A percentile compares a stretch with the other conserved stretches of the same genome.
These are phyloP conservation scores for Temnothorax longispinosus DNA, from an alignment of 1,140 invertebrate species.

Conservation along the genomic window DNA sequence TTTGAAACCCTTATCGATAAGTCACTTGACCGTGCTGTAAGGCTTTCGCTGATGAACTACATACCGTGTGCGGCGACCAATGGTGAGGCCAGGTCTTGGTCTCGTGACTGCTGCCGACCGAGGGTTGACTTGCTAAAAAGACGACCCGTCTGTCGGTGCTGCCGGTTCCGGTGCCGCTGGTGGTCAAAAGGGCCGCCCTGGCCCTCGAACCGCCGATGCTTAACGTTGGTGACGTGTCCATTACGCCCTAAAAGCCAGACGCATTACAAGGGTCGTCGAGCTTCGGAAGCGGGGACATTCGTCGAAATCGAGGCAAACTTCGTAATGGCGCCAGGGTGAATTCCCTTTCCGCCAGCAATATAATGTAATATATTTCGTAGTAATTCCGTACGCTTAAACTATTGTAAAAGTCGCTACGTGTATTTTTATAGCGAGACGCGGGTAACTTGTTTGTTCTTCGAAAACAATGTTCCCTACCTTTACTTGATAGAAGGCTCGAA, in stretches of 20 bases:
- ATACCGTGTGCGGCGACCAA: slow-evolving; percentile 84
- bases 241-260: slow-evolving; percentile 67
- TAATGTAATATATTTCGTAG: neutral
- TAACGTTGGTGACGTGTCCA: slow-evolving; percentile 83
- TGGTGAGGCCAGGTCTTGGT: slow-evolving; percentile 84
- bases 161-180: slow-evolving; percentile 80
- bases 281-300: slow-evolving; percentile 9
- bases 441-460: neutral
- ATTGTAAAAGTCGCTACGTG: neutral
- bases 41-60: slow-evolving; percentile 59
- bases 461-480: neutral
- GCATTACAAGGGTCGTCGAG: slow-evolving; percentile 42
- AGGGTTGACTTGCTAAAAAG: slow-evolving; percentile 82
- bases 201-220: slow-evolving; percentile 82
- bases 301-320: slow-evolving; percentile 16
- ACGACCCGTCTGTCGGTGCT: slow-evolving; percentile 82
- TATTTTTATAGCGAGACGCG: neutral
- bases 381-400: neutral
- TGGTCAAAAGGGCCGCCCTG: slow-evolving; percentile 82
- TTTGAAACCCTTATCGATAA: slow-evolving; percentile 1
- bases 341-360: neutral
- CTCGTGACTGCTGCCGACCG: slow-evolving; percentile 77
- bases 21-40: neutral
- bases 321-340: neutral
- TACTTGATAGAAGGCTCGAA: neutral